These are phyloP conservation scores for Ophonus ardosiacus DNA, from an alignment of 2,888 invertebrate genomes.

Conservation along the genomic window DNA sequence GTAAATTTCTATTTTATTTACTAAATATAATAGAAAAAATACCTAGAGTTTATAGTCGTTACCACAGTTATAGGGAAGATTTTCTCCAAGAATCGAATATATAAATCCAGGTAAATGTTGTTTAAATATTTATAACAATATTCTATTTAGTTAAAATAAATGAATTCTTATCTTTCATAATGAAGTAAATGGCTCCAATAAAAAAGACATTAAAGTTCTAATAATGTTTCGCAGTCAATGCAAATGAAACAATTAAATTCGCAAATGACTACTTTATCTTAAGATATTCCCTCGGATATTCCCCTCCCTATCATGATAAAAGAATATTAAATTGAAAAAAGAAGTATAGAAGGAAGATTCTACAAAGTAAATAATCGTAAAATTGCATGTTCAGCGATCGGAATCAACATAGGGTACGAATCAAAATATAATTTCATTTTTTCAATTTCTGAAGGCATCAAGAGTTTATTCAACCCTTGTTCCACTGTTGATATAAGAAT, in stretches of 20 bases:
- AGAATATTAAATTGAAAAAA: conserved; percentile 15
- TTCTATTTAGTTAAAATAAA: background rate
- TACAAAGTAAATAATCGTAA: conserved; percentile 41
- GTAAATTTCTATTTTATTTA: too few species aligned
- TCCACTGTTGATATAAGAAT: conserved; percentile 10
- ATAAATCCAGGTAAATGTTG: too few species aligned
- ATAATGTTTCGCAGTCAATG: background rate
- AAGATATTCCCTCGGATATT: background rate
- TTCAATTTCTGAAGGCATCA: conserved; percentile 1
- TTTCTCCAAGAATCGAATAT: too few species aligned
- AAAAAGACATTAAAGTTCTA: background rate
- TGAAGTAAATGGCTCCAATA: background rate
- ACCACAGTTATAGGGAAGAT: too few species aligned
- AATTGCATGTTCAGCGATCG: conserved; percentile 32
- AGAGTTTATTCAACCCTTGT: conserved; percentile 7
- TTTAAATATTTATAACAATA: too few species aligned
- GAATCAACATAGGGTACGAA: background rate
- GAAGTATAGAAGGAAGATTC: background rate
- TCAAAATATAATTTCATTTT: conserved; percentile 37
- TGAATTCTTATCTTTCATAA: background rate
- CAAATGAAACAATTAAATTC: background rate
- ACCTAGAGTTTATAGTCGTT: too few species aligned
- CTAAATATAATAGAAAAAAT: too few species aligned
- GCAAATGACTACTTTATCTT: background rate
- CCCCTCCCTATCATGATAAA: background rate